A percentile compares a stretch with the other conserved stretches of the same genome.
These are phyloP conservation scores for Zaprionus taronus DNA, from an alignment of 1,140 invertebrate genomes.

Conservation along the genomic window DNA sequence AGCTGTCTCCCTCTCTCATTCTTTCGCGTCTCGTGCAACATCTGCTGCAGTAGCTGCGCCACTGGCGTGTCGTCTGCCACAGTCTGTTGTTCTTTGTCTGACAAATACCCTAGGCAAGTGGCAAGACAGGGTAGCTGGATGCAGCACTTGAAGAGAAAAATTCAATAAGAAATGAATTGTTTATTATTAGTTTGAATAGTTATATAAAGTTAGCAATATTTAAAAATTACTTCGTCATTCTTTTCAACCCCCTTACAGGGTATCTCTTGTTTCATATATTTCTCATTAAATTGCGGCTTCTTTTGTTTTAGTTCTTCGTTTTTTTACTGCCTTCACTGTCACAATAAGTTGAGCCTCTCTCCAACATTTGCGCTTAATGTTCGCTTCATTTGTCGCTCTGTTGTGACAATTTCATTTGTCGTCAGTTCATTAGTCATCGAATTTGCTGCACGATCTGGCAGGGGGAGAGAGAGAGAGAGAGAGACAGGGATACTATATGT, in stretches of 20 bases:
- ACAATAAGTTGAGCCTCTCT: slow-evolving; percentile 47
- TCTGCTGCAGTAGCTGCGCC: slow-evolving; percentile 46
- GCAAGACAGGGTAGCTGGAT: not conserved
- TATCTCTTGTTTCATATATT: slow-evolving; percentile 9
- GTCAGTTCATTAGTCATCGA: slow-evolving; percentile 70
- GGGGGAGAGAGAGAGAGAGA: not conserved
- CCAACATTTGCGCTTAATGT: slow-evolving; percentile 55
- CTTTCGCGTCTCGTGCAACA: slow-evolving; percentile 33
- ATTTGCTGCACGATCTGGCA: slow-evolving; percentile 38
- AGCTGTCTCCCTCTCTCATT: not conserved
- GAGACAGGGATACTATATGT: slow-evolving; percentile 16
- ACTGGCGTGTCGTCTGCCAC: slow-evolving; percentile 38
- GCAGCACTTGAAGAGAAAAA: too few species aligned
- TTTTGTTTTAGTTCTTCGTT: slow-evolving; percentile 24
- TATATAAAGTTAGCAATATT: not conserved
- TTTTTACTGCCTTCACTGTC: slow-evolving; percentile 70
- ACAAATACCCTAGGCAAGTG: slow-evolving; percentile 11
- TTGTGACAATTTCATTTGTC: slow-evolving; percentile 77
- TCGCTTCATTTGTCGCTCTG: slow-evolving; percentile 61
- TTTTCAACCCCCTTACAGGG: not conserved
- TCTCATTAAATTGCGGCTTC: too few species aligned
- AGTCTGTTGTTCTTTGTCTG: slow-evolving; percentile 41
- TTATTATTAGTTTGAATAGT: too few species aligned
- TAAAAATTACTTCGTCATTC: not conserved
- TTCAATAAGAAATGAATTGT: too few species aligned